Evolutionary conservation across 2,888 invertebrate species (phyloP), one percentile per base, ranked within the genome.

Genomic region (Apotomis betuletana): DNA sequence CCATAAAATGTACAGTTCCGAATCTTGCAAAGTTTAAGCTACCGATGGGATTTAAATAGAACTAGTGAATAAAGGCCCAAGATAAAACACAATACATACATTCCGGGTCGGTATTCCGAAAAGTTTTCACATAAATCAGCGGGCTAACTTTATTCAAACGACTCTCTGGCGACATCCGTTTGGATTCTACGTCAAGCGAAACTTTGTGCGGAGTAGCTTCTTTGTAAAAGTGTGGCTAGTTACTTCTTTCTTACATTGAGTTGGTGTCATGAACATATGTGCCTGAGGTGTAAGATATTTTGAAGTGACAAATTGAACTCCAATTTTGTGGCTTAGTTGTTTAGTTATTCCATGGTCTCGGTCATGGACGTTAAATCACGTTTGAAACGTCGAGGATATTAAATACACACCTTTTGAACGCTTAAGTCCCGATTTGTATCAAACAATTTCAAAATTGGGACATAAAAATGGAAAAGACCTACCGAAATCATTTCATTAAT

Each of bases 81-180:
- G 85, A 86, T 84, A 85, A 83, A 70, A 82, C 81, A 87, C 87
- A 90, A 89, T 87, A 88, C 85, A 86, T 87, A 89, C 85, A 90
- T 88, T 84, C 86, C 80, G 77, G 79, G 85, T 83, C 81, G 77
- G 79, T 81, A 80, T 79, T 78, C 79, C 82, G 81, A 82, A 83
- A 91, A 91, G 87, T 92, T 92, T 90, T 78, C 84, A 87, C 91
- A 92, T 92, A 91, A 92, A 92, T 91, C 92, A 92, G 90, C 83
- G 80, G 83, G 80, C 87, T 90, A 92, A 92, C 90, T 92, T 92
- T 92, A 92, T 91, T 91, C 91, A 91, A 92, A 91, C 90, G 91
- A 91, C 91, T 91, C 91, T 91, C 91, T 84, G 84, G 91, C 87
- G 90, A 92, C 91, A 91, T 87, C 89, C 88, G 91, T 91, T 91